Conservation (phyloP, 2,797 vertebrate species). For the Pangasius sanitwongsei region DNA sequence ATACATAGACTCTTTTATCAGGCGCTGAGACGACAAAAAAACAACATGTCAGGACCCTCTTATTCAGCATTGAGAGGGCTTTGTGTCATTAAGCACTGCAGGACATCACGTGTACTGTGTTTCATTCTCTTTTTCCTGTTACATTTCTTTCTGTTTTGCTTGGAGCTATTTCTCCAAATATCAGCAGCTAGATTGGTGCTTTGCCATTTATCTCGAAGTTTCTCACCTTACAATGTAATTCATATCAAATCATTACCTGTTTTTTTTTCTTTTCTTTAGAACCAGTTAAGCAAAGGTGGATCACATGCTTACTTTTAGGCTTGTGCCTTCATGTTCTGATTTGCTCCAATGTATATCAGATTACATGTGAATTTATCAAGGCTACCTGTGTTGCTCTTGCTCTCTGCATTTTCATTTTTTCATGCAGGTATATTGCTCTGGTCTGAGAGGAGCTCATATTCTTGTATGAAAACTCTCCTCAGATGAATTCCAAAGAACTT, state of each 20-base stretch:
- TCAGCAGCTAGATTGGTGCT: background rate
- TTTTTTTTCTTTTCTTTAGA: background rate
- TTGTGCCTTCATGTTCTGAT: constrained; percentile 14
- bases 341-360: background rate
- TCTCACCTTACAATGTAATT: background rate
- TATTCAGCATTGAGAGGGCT: background rate
- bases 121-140: background rate
- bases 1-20: too few species aligned
- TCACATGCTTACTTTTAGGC: background rate
- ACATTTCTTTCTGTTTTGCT: constrained; percentile 9
- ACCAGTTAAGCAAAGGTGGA: background rate
- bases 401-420: constrained; percentile 64
- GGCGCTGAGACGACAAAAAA: background rate
- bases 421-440: constrained; percentile 35
- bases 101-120: background rate
- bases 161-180: background rate
- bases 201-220: background rate
- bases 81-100: background rate
- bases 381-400: constrained; percentile 56
- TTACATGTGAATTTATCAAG: background rate
- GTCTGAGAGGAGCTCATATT: constrained; percentile 44
- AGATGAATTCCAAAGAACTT: constrained; percentile 46
- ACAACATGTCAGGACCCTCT: too few species aligned
- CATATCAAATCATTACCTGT: background rate
- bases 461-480: constrained; percentile 15